Base-by-base conservation (phyloP, 2,888 invertebrate species). In the Tribolium freemani region DNA sequence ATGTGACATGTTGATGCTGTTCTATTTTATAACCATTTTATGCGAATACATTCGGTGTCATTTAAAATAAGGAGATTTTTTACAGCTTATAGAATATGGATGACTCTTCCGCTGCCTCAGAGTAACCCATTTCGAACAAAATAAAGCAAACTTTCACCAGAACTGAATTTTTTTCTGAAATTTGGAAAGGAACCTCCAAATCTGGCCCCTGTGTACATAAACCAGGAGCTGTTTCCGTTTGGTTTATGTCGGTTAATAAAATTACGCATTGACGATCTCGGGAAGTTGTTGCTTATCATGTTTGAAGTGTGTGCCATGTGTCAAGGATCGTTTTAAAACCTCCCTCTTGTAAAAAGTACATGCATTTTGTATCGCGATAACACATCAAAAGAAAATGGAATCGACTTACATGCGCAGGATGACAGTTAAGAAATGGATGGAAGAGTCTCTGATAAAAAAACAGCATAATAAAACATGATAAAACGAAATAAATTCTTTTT, bases 401-500 rank as follows among this genome's bases (percentile, higher is more conserved):
- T 54, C 31, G 66, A 20, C 50, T 67, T 67, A 53, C 56, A 67
- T 57, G 46, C 58, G 68, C 16, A 20, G 51, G 30, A 16, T 50
- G 68, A 68, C 68, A 58, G 50, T 46, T 51, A 44, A 68, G 26
- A 58, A 68, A 58, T 51, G 50, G 44, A 68, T 58, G 58, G 63
- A 57, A 66, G 57, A 46, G 46, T 38, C 50, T 54, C 21, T 51
- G 68, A 68, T 68, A 68, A 68, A 67, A 16, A 68, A 48, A 58
- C 50, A 38, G 30, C 50, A 57, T 58, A 68, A 68, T 68, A 68
- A 68, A 68, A 58, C 51, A 50, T 26, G 68, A 68, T 68, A 68
- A 68, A 68, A 57, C 31, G 57, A 68, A 68, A 58, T 68, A 68
- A 68, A 68, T 68, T 58, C 68, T 48, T 68, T 68, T 68, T 68